phyloP scores from a whole-genome alignment of 1,140 invertebrate species.

The Cecropterus lyciades region DNA sequence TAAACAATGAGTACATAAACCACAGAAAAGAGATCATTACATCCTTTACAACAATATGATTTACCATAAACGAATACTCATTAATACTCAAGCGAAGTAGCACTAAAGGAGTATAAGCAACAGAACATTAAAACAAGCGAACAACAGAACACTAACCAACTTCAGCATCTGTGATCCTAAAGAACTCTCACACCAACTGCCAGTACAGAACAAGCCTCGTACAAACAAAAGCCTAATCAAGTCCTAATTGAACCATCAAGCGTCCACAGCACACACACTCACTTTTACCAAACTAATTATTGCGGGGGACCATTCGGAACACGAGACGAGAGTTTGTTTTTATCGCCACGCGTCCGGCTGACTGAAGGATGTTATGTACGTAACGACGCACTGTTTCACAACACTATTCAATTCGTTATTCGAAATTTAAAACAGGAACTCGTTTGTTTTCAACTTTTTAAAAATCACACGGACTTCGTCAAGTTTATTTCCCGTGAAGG shows the following conservation, averaged over 20 bases:
- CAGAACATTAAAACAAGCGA: conserved; percentile 13
- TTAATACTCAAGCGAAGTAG: neutral
- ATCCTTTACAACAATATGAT: neutral
- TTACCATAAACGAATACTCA: conserved; percentile 1
- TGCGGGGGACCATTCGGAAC: conserved; percentile 66
- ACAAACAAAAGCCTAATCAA: conserved; percentile 63
- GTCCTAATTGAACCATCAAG: conserved; percentile 72
- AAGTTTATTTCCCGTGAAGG: conserved; percentile 42
- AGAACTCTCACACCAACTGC: conserved; percentile 47
- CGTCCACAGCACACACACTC: conserved; percentile 77
- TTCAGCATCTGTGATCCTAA: conserved; percentile 70
- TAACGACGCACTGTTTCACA: conserved; percentile 66
- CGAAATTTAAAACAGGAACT: conserved; percentile 50
- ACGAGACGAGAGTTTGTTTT: conserved; percentile 70
- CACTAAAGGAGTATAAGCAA: conserved; percentile 11
- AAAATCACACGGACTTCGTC: conserved; percentile 52
- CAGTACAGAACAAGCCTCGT: conserved; percentile 26
- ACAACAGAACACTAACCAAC: conserved; percentile 64
- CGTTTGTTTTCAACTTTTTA: conserved; percentile 45
- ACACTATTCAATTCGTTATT: conserved; percentile 70
- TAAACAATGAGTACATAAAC: conserved; percentile 18
- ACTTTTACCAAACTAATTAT: conserved; percentile 80
- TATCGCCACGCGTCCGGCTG: conserved; percentile 61
- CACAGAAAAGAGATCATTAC: neutral
- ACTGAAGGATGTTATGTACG: conserved; percentile 46